Conservation (phyloP, 2,888 invertebrate genomes). For the Sarcophaga carnaria region DNA sequence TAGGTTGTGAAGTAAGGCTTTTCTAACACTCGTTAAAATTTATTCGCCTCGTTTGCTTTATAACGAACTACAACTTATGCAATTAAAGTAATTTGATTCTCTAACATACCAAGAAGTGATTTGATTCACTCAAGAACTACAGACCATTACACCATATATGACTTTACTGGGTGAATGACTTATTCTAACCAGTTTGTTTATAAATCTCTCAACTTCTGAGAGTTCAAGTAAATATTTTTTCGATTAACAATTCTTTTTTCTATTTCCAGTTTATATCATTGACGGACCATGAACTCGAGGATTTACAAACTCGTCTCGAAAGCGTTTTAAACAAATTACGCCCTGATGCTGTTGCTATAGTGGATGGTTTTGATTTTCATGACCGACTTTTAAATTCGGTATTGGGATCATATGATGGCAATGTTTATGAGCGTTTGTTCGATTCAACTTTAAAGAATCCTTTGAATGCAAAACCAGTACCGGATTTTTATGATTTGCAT, state of each 20-base stretch:
- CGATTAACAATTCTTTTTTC: neutral
- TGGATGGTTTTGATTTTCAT: slow-evolving; percentile 93
- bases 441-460: slow-evolving; percentile 90
- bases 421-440: slow-evolving; percentile 90
- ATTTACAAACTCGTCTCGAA: slow-evolving; percentile 87
- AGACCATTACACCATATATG: too few relatives aligned
- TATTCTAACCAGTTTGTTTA: neutral
- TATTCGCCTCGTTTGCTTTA: too few relatives aligned
- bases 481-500: slow-evolving; percentile 85
- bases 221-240: neutral
- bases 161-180: too few relatives aligned
- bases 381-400: slow-evolving; percentile 89
- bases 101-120: too few relatives aligned
- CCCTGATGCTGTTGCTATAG: slow-evolving; percentile 93
- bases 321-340: slow-evolving; percentile 87
- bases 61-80: too few relatives aligned
- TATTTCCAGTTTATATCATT: slow-evolving; percentile 72
- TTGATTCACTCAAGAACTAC: too few relatives aligned
- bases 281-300: slow-evolving; percentile 71
- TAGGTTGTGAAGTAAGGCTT: too few relatives aligned
- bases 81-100: too few relatives aligned
- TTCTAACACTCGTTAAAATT: too few relatives aligned
- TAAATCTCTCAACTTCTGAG: neutral
- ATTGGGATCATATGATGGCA: slow-evolving; percentile 90
- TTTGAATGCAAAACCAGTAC: slow-evolving; percentile 89